Evolutionary conservation across 2,797 vertebrate species (phyloP), one percentile per base, ranked within the genome.

Genomic region (Enteromius unitaeniatus): DNA sequence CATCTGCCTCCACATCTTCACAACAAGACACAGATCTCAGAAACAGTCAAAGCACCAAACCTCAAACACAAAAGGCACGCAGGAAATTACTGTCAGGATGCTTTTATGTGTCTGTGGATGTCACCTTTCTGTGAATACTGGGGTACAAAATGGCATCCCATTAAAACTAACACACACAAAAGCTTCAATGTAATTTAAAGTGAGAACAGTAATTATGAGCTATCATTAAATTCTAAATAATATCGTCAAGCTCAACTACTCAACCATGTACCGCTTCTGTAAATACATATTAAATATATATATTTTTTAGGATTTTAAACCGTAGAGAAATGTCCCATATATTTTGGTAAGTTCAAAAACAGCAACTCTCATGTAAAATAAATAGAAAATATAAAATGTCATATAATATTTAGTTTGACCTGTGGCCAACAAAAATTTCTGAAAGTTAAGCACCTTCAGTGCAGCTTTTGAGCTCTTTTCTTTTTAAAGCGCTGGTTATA

Each of bases 1-100:
- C 83, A 49, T 62, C 69, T 67, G 86, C 85, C 82, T 77, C 78
- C 76, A 4, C 58, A 5, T 67, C 82, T 55, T 58, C 62, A 42
- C 45, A 31, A 53, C n/a, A 55, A 17, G n/a, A 34, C 47, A 15
- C 45, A 17, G 45, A 53, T 53, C 21, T 79, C 45, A 9, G 42
- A 31, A 53, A 75, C 73, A 55, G 70, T 31, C 72, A 15, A 13
- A 74, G 47, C 72, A 34, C 26, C 19, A 31, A 74, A 53, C 70
- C 68, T n/a, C 19, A 21, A 55, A 31, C 37, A 9, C 37, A 1
- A 28, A 62, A 60, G 53, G 14, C 6, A 28, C n/a, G 4, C 34
- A 4, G 58, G 26, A 62, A 21, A 74, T 3, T 51, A 31, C 26
- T 73, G 26, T 19, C 45, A 14, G 21, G 53, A 55, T 23, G 14